Conservation (phyloP, 2,888 invertebrate genomes). For the Zygothrica quintamaculata region DNA sequence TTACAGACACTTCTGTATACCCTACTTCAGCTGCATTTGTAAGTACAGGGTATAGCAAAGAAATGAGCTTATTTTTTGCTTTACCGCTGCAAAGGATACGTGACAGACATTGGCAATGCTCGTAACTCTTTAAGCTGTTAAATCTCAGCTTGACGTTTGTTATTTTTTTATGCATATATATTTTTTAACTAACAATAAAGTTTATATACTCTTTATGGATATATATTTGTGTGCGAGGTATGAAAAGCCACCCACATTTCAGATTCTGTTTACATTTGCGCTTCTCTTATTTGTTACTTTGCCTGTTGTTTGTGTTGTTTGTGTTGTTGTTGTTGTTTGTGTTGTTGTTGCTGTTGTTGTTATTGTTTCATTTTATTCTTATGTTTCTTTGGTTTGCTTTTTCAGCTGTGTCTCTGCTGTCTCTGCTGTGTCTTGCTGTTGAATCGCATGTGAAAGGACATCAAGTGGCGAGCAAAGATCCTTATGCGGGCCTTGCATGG, state of each 20-base stretch:
- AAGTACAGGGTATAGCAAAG: no score
- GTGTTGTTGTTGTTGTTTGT: constrained; percentile 4
- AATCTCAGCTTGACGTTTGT: no score
- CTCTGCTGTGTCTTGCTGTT: no score
- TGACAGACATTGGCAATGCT: no score
- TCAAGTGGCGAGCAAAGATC: constrained; percentile 46
- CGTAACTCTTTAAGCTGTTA: no score
- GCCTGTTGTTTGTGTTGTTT: constrained; percentile 13
- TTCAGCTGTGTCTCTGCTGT: constrained; percentile 3
- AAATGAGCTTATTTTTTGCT: no score
- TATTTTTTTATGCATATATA: no score
- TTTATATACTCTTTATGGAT: constrained; percentile 1
- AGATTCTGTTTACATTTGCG: constrained; percentile 38
- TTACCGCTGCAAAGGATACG: no score
- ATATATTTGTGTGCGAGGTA: constrained; percentile 6
- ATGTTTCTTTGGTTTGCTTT: constrained; percentile 5
- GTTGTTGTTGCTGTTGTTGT: constrained; percentile 26
- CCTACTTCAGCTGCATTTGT: no score
- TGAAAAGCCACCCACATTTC: constrained; percentile 13
- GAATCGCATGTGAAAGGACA: constrained; percentile 43
- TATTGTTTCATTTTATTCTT: no score
- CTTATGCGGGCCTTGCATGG: constrained; percentile 31
- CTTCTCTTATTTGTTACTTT: constrained; percentile 9
- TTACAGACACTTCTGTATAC: no score
- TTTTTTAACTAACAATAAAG: neutral